Conservation (phyloP, 2,113 vertebrate species). For the Crotalus horridus region DNA sequence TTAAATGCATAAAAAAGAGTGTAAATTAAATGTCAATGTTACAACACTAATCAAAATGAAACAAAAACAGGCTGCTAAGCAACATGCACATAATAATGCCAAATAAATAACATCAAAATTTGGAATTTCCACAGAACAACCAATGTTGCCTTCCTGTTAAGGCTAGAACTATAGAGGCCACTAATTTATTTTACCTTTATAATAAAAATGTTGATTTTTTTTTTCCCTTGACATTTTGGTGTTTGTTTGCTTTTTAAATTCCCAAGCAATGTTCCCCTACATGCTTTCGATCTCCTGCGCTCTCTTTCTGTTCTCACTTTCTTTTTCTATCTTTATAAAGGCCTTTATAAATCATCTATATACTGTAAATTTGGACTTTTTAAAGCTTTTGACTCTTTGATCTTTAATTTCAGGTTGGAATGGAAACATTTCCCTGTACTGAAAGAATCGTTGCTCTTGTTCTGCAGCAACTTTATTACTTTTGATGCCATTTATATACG, state of each 20-base stretch:
- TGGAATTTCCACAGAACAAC: not conserved
- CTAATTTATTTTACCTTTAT: not conserved
- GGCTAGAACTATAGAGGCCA: not conserved
- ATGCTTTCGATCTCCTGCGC: not conserved
- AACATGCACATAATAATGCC: not conserved
- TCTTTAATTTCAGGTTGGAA: not conserved
- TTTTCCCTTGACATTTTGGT: not conserved
- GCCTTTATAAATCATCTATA: not conserved
- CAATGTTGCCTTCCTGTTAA: not conserved
- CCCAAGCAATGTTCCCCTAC: not conserved
- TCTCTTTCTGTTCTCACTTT: not conserved
- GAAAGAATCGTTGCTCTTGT: not conserved
- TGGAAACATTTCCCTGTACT: not conserved
- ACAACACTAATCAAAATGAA: not conserved
- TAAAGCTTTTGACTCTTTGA: not conserved
- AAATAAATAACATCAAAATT: not conserved
- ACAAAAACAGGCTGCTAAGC: not conserved
- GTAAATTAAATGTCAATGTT: not conserved
- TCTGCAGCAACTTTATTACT: not conserved
- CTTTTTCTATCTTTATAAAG: not conserved
- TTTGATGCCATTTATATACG: not conserved
- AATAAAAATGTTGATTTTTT: not conserved
- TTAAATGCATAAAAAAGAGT: not conserved
- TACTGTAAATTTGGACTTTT: not conserved
- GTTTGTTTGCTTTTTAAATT: not conserved